Evolutionary conservation across 2,797 vertebrate species (phyloP), one percentile per base, ranked within the genome.

Genomic region (Sebastes matsubarae): DNA sequence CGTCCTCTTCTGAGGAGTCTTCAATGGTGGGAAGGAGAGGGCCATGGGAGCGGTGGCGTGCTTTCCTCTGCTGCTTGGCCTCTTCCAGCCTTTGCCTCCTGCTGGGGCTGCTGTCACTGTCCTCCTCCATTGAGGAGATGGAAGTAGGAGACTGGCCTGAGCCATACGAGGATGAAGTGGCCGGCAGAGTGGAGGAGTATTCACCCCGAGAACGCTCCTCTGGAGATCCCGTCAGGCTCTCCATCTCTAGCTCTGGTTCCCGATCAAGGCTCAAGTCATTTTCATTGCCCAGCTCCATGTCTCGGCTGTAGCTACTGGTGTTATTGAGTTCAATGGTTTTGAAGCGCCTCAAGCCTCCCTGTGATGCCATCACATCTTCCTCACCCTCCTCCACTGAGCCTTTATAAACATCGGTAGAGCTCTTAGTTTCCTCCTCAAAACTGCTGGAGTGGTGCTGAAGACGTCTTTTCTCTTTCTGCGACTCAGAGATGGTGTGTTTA

Each of bases 261-360:
- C 98, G 93, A 85, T 99, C 98, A 82, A 98, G 93, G 84, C 93
- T 96, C 66, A 97, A 74, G 36, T 99, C 98, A 1, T 96, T 95
- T 83, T 98, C 97, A 85, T 93, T 96, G 88, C 95, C 92, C 66
- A 98, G 91, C 75, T 99, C 98, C 75, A 97, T 97, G 86, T 99
- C 98, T 52, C 96, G 94, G 77, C 95, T 93, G 0, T 98, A 99
- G 87, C 96, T 96, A 7, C 96, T 98, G 0, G 98, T 98, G 93
- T 97, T 99, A 87, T 99, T 99, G 72, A 99, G 95, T 87, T 99
- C 98, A 0, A 99, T 99, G 20, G 99, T 99, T 92, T 99, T 99
- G 88, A 99, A 99, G 83, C 99, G 97, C 24, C 99, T 95, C 64
- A 99, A 92, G 2, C 99, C 98, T 0, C 98, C 98, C 89, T 99